phyloP scores from a whole-genome alignment of 1,140 invertebrate species.

The Zaprionus camerounensis region DNA sequence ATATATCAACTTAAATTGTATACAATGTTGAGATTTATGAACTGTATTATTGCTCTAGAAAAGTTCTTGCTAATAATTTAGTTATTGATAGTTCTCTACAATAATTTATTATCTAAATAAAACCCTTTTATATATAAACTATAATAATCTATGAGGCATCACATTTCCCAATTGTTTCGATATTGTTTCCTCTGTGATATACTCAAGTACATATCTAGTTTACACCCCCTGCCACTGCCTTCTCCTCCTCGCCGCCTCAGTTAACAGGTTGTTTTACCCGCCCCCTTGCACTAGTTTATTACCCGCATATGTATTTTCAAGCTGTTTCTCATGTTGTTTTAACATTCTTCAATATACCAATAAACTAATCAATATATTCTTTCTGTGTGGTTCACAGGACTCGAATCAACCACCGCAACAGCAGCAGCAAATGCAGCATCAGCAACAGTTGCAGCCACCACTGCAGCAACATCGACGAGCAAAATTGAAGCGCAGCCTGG shows the following conservation, averaged over 20 bases:
- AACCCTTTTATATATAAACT: neutral
- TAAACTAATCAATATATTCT: constrained; percentile 3
- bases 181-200: constrained; percentile 25
- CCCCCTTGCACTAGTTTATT: constrained; percentile 28
- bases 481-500: constrained; percentile 71
- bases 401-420: constrained; percentile 41
- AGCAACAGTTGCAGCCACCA: constrained; percentile 9
- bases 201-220: neutral
- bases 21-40: no score
- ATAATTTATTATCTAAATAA: neutral
- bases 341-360: neutral
- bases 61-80: no score
- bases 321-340: constrained; percentile 41
- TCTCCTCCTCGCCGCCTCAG: neutral
- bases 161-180: neutral
- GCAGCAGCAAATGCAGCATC: constrained; percentile 36
- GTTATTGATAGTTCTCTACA: neutral
- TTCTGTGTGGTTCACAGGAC: constrained; percentile 48
- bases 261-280: constrained; percentile 18
- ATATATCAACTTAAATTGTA: no score
- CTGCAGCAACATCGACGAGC: constrained; percentile 55
- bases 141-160: neutral
- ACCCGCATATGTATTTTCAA: constrained; percentile 10
- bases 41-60: neutral
- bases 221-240: constrained; percentile 17